phyloP scores from a whole-genome alignment of 2,888 invertebrate species.

The Achlya flavicornis region DNA sequence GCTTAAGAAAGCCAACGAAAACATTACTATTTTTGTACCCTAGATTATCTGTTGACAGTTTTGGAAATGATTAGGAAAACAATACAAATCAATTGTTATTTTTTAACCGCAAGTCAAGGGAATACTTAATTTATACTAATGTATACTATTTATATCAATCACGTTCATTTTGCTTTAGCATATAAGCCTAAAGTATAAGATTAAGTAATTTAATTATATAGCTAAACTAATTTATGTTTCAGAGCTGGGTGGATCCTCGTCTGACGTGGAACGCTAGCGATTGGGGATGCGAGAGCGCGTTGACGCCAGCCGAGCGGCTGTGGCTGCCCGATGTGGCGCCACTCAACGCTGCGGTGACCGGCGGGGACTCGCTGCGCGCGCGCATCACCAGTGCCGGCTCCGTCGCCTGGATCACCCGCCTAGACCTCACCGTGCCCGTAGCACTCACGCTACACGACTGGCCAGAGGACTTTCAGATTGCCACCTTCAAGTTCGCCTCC shows the following conservation, averaged over 20 bases:
- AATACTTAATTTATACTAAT: no score
- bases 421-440: constrained; percentile 63
- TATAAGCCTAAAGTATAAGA: no score
- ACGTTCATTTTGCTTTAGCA: no score
- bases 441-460: constrained; percentile 83
- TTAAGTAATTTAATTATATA: no score
- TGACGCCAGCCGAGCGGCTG: constrained; percentile 88
- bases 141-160: no score
- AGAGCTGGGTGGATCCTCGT: constrained; percentile 91
- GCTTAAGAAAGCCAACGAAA: no score
- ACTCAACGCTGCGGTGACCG: constrained; percentile 88
- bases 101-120: no score
- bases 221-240: constrained; percentile 29
- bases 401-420: constrained; percentile 67
- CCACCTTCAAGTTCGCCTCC: constrained; percentile 88
- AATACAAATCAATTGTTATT: no score
- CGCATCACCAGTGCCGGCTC: constrained; percentile 86
- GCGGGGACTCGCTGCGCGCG: constrained; percentile 86
- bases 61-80: no score
- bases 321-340: constrained; percentile 91
- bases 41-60: no score
- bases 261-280: constrained; percentile 87
- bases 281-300: constrained; percentile 85
- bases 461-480: constrained; percentile 90
- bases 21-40: no score